phyloP scores from a whole-genome alignment of 53 echinoderm and acorn worm species.

The Echinarachnius parma region DNA sequence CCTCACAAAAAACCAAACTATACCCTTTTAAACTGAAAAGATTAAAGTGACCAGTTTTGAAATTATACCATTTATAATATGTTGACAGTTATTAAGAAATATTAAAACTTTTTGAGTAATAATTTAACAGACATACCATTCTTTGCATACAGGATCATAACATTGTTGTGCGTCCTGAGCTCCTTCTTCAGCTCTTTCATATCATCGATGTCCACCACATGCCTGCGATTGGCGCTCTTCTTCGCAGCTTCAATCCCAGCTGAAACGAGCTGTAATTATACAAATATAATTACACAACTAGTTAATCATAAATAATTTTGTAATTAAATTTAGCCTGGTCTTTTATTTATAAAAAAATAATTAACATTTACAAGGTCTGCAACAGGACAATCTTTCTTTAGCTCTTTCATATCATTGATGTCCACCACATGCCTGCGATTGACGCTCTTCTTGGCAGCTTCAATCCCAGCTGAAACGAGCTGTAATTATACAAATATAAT shows the following conservation, averaged over 20 bases:
- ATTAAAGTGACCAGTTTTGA: too few species aligned
- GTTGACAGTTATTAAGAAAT: too few species aligned
- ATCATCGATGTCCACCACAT: conserved; percentile 64
- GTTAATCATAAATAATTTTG: too few species aligned
- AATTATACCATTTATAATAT: too few species aligned
- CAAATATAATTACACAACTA: background rate
- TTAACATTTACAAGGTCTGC: too few species aligned
- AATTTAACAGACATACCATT: conserved; percentile 84
- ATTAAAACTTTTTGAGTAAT: background rate
- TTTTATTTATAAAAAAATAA: too few species aligned
- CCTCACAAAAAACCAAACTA: too few species aligned
- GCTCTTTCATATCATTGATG: conserved; percentile 70
- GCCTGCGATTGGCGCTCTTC: conserved; percentile 65
- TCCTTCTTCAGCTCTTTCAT: conserved; percentile 91
- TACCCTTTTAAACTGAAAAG: too few species aligned
- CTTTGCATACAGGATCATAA: conserved; percentile 70
- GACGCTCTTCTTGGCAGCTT: conserved; percentile 58
- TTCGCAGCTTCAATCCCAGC: conserved; percentile 47
- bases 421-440: conserved; percentile 55
- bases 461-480: background rate
- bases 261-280: conserved; percentile 3
- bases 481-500: too few species aligned
- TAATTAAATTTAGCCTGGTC: too few species aligned
- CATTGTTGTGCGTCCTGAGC: conserved; percentile 85
- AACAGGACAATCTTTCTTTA: conserved; percentile 78